These are phyloP conservation scores for Dasypolia templi DNA, from an alignment of 2,888 invertebrate species.

Conservation along the genomic window DNA sequence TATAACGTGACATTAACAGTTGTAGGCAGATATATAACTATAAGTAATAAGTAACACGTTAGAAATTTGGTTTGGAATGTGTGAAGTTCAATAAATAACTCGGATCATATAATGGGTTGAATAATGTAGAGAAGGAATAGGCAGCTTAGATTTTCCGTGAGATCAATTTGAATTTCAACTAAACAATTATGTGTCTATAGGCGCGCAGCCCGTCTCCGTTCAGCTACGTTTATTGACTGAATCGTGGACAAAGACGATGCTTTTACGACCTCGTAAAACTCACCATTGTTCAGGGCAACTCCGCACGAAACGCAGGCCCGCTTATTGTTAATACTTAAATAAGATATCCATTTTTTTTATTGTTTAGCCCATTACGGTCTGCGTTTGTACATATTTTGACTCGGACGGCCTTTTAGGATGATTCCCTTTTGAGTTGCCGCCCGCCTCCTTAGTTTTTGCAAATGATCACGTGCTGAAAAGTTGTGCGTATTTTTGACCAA, in stretches of 20 bases:
- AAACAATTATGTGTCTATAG: slow-evolving; percentile 58
- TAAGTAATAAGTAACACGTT: slow-evolving; percentile 28
- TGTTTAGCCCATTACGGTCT: slow-evolving; percentile 85
- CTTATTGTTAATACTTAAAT: slow-evolving; percentile 88
- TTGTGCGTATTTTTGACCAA: slow-evolving; percentile 60
- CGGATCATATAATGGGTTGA: slow-evolving; percentile 38
- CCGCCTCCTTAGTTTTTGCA: slow-evolving; percentile 81
- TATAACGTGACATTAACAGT: slow-evolving; percentile 20
- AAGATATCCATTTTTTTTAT: slow-evolving; percentile 89
- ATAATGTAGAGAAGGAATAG: slow-evolving; percentile 45
- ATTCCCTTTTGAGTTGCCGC: slow-evolving; percentile 79
- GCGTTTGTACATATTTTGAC: slow-evolving; percentile 90
- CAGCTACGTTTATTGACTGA: slow-evolving; percentile 83
- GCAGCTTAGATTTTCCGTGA: slow-evolving; percentile 60
- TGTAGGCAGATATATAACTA: slow-evolving; percentile 3
- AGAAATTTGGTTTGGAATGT: slow-evolving; percentile 46
- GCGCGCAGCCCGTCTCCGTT: slow-evolving; percentile 65
- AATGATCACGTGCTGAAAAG: slow-evolving; percentile 80
- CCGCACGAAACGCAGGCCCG: slow-evolving; percentile 82
- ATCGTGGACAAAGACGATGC: slow-evolving; percentile 84
- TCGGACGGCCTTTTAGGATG: slow-evolving; percentile 75
- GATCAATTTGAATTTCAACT: slow-evolving; percentile 66
- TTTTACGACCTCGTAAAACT: slow-evolving; percentile 86
- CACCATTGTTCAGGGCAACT: slow-evolving; percentile 83
- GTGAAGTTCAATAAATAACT: slow-evolving; percentile 59